phyloP scores from a whole-genome alignment of 2,797 vertebrate genomes.

The Poecilia wingei region DNA sequence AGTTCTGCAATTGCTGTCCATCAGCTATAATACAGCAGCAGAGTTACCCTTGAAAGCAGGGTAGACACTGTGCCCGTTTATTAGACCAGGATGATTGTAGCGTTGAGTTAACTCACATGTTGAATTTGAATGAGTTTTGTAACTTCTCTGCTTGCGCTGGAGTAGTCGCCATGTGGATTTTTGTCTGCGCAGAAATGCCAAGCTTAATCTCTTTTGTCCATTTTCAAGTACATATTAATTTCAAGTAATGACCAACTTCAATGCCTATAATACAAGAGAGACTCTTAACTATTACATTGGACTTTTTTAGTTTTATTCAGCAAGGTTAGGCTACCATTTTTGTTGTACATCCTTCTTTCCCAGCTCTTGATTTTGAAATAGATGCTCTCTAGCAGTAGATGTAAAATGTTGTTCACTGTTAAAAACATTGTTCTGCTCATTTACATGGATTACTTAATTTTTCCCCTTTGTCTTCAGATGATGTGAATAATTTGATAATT shows the following conservation, averaged over 20 bases:
- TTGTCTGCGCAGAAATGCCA: not conserved
- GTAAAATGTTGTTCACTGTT: not conserved
- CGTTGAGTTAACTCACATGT: not conserved
- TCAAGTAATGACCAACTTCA: not conserved
- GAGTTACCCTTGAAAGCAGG: constrained; percentile 8
- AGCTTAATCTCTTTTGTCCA: not conserved
- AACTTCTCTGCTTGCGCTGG: not conserved
- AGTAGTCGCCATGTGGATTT: not conserved
- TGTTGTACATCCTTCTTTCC: not conserved
- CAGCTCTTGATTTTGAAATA: not conserved
- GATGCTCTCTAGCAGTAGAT: not conserved
- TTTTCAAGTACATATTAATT: not conserved
- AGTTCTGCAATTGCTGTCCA: constrained; percentile 5
- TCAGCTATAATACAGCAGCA: not conserved
- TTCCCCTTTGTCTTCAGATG: not conserved
- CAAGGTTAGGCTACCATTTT: not conserved
- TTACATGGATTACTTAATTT: not conserved
- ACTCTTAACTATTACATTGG: not conserved
- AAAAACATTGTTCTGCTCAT: not conserved
- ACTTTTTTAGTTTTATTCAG: not conserved
- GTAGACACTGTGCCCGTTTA: not conserved
- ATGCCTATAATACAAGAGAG: not conserved
- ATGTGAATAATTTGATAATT: not conserved
- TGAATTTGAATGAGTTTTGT: constrained; percentile 4
- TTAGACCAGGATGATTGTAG: not conserved